Conservation (phyloP, 2,797 vertebrate genomes). For the Enteromius anoplus region DNA sequence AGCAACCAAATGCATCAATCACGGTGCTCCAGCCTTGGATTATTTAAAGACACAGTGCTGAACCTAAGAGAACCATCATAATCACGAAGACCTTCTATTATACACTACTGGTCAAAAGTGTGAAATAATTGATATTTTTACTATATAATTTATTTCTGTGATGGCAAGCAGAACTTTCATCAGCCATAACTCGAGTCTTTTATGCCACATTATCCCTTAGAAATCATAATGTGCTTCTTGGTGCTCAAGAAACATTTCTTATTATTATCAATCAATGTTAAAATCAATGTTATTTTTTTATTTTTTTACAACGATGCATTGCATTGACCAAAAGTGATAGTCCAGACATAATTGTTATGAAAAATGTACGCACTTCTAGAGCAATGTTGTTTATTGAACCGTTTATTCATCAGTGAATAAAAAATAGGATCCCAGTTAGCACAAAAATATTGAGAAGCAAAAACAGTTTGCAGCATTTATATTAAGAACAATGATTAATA, state of each 20-base stretch:
- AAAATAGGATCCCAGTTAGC: background rate
- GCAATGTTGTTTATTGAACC: background rate
- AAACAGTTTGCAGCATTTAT: background rate
- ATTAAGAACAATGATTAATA: background rate
- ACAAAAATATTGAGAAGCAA: background rate
- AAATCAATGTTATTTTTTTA: background rate
- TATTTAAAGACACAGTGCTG: conserved; percentile 31
- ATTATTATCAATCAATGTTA: background rate
- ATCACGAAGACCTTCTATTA: background rate
- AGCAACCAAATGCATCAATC: conserved; percentile 79
- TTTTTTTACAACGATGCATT: background rate
- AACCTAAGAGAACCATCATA: background rate
- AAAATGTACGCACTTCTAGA: background rate
- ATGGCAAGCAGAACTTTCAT: background rate
- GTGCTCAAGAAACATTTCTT: background rate
- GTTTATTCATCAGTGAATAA: background rate
- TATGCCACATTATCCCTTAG: background rate
- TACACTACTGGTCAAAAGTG: background rate
- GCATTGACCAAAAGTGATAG: background rate
- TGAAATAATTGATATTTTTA: background rate
- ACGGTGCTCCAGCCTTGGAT: conserved; percentile 69
- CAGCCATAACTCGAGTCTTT: background rate
- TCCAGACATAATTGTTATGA: background rate
- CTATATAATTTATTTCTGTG: background rate
- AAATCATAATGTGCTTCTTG: background rate